Base-by-base conservation (phyloP, 2,113 vertebrate species). In the Clarias magur region DNA sequence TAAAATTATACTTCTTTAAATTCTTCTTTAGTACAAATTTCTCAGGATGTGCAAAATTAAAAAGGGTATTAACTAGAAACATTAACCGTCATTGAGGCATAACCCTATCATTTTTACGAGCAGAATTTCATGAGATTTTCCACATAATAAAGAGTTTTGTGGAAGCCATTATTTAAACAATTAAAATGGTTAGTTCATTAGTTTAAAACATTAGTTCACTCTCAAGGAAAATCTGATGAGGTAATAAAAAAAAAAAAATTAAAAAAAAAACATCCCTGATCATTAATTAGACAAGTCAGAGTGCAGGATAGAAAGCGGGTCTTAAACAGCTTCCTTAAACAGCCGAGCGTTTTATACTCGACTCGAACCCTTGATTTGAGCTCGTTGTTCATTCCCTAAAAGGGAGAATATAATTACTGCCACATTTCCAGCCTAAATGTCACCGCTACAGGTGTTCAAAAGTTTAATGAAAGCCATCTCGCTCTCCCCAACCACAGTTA, bases 391-490 rank as follows among this genome's bases (percentile, higher is more conserved):
- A 59, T 80, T 59, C 56, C 27, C 48, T 48, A 19, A 34, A 80
- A 34, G 17, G 12, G 78, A 80, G 56, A 80, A 17, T 13, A 34
- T 80, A 80, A 80, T 80, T 34, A 34, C 27, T 30, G 54, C 3
- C 78, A 59, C n/a, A 7, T 23, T 80, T 60, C 34, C 56, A 34
- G 56, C 78, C 56, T 34, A 80, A 80, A 80, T 80, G 78, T 80
- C 78, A 80, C 54, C 56, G 19, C 78, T 80, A 80, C 78, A 80
- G 78, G 78, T 80, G 78, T 80, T 59, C 54, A 80, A 34, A 59
- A 56, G 21, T 59, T 80, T 80, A 80, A 80, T 34, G 78, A 80
- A 80, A 27, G 27, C n/a, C 17, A 80, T 59, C 78, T 59, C 78
- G 2, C 56, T 17, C 59, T 80, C 56, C 78, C 27, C 59, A 80